phyloP scores from a whole-genome alignment of 2,797 vertebrate genomes.

The Myotis daubentonii region DNA sequence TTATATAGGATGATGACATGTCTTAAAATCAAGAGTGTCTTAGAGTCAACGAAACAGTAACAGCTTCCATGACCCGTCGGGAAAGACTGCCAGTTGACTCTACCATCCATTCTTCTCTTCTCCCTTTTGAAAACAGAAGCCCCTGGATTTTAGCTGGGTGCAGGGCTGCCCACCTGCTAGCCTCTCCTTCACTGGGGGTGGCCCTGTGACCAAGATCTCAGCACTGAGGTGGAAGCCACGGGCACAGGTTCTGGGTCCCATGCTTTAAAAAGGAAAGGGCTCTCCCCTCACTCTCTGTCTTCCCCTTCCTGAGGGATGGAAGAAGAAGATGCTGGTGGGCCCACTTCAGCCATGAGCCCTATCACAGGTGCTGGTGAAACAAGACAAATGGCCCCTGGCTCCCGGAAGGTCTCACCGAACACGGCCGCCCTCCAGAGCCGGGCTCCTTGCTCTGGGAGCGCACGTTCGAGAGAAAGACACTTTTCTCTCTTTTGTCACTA shows the following conservation, averaged over 20 bases:
- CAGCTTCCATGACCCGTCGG: fast-evolving
- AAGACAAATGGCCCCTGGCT: not conserved
- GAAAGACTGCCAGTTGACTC: not conserved
- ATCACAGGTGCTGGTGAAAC: not conserved
- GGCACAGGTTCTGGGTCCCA: not conserved
- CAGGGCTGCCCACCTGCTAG: not conserved
- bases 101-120: not conserved
- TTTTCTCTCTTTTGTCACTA: too few species aligned
- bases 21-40: not conserved
- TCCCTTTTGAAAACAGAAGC: not conserved
- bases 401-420: not conserved
- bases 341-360: too few species aligned
- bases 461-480: not conserved
- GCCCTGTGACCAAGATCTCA: not conserved
- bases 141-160: not conserved
- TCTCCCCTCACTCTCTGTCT: not conserved
- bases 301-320: not conserved
- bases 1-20: not conserved
- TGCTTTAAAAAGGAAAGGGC: not conserved
- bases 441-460: not conserved
- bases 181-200: not conserved
- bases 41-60: not conserved
- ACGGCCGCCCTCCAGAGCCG: too few species aligned
- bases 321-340: not conserved
- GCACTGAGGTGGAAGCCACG: not conserved